Evolutionary conservation across 1,140 invertebrate species (phyloP), one percentile per base, ranked within the genome.

Genomic region (Diorhabda sublineata): DNA sequence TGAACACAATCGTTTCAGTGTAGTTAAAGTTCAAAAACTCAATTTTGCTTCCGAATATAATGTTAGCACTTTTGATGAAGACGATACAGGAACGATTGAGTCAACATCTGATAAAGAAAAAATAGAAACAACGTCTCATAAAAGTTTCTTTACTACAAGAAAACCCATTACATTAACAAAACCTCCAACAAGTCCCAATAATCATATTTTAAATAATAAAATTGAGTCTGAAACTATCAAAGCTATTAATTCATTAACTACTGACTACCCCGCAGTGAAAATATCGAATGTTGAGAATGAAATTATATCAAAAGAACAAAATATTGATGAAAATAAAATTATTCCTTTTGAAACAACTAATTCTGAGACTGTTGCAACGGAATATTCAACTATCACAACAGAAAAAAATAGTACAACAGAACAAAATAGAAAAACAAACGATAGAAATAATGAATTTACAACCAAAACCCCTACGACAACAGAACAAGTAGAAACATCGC

Each of bases 141-240:
- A 66, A 70, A 61, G 42, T 8, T 45, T 3, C 42, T 11, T 60
- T n/a, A 64, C 69, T 3, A 74, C 73, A 3, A 66, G 64, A 52
- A 73, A 69, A 66, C 68, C 47, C 56, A n/a, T 66, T 5, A 61
- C 60, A 43, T 58, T 73, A 42, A 75, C 74, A 3, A 75, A 74
- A 63, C 70, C 74, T 44, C 61, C 73, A 9, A 61, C 71, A 3
- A 66, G 52, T 57, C 71, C 61, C 58, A 69, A 69, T 11, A 68
- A 64, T 41, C 66, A 73, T 58, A 73, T 78, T 61, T 69, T 78
- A 44, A 78, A 66, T 64, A 80, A 80, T 58, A 77, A 78, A 44
- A 80, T 79, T 63, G 77, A 80, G 66, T 75, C 69, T 42, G 78
- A 79, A 63, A 71, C 64, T 41, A 52, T 68, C 3, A 74, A 76